Base-by-base conservation (phyloP, 1,140 invertebrate species). In the Drosophila lowei region DNA sequence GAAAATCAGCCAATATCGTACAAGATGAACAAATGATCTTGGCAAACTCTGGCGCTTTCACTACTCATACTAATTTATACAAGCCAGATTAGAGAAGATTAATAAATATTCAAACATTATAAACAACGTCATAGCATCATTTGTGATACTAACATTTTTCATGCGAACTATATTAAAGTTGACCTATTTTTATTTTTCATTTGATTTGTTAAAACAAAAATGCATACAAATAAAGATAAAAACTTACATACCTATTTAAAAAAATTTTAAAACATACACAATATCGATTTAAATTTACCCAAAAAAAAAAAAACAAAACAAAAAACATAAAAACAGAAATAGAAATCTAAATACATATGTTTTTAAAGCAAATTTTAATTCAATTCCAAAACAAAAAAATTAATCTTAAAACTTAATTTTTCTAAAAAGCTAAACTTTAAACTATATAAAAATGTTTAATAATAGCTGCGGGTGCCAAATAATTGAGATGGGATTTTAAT, bases 11-110 rank as follows among this genome's bases (percentile, higher is more conserved):
- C 67, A 77, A 85, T 86, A 77, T 85, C 81, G 30, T 54, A 64
- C 74, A 86, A 65, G 60, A 86, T 49, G 65, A 80, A 77, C 72
- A 66, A 53, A 52, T 52, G 81, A 85, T 85, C 80, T 80, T 73
- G 76, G 53, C 71, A 48, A 59, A 71, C 55, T 50, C 77, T 77
- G 72, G 60, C 63, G 81, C 83, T 86, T 74, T 77, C 60, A 77
- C 61, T 67, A 60, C 81, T 75, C 73, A 70, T 50, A 84, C 71
- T 74, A 74, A 74, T 73, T 38, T 34, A 64, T 53, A 53, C 49
- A 46, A 54, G 30, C 75, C 72, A 75, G 52, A 63, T 56, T 50
- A 63, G 44, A 72, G 47, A 56, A 61, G 28, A 47, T 44, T 50
- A 44, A 18, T 67, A 72, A 30, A 63, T 50, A 72, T 46, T 15